Evolutionary conservation across 2,888 invertebrate genomes (phyloP).

Genomic region (Deilephila porcellus): DNA sequence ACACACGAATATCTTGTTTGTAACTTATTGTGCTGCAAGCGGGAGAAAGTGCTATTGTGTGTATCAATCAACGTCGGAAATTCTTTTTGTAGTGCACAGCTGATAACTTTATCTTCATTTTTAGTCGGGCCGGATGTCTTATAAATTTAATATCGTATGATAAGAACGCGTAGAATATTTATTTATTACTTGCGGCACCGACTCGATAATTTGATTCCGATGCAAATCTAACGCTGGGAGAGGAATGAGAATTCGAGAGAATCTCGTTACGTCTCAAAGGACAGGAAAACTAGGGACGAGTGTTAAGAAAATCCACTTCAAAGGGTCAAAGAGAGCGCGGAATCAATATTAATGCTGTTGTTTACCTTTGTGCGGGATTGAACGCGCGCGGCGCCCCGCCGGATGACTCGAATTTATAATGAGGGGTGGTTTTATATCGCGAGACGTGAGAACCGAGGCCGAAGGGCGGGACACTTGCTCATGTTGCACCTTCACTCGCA

Average conservation of each 20-base stretch:
- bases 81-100: neutral
- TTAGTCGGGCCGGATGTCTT: constrained; percentile 21
- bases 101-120: constrained; percentile 8
- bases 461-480: constrained; percentile 79
- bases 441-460: constrained; percentile 77
- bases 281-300: constrained; percentile 64
- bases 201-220: constrained; percentile 30
- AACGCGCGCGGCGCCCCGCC: constrained; percentile 58
- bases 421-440: constrained; percentile 70
- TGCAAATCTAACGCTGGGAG: neutral
- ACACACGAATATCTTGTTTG: constrained; percentile 62
- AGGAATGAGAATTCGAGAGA: constrained; percentile 2
- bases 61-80: constrained; percentile 4
- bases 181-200: constrained; percentile 1
- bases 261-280: constrained; percentile 65
- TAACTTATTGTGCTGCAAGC: constrained; percentile 44
- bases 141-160: neutral
- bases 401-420: constrained; percentile 79
- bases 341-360: constrained; percentile 82
- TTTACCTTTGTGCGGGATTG: constrained; percentile 73
- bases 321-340: constrained; percentile 74
- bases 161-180: constrained; percentile 9
- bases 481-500: constrained; percentile 71
- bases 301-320: constrained; percentile 70
- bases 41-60: constrained; percentile 59